Conservation (phyloP, 2,113 vertebrate genomes). For the Bombycilla garrulus region DNA sequence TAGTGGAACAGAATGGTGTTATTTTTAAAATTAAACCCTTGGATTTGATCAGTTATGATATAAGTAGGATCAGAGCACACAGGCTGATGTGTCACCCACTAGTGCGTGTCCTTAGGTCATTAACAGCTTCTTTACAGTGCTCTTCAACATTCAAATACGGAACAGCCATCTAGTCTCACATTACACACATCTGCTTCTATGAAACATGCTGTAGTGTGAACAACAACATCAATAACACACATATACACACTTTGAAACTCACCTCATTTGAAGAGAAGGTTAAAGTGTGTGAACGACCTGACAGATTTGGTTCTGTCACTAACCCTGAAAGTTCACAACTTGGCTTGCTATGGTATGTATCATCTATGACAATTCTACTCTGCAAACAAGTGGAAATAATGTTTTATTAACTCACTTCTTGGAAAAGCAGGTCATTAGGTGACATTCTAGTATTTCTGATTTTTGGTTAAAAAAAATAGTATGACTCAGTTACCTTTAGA, state of each 20-base stretch:
- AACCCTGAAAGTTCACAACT: conserved; percentile 89
- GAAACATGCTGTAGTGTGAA: conserved; percentile 50
- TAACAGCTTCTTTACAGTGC: background rate
- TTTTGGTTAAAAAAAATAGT: background rate
- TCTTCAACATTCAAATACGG: conserved; percentile 1
- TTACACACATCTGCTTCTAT: conserved; percentile 2
- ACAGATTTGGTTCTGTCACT: conserved; percentile 90
- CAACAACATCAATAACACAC: conserved; percentile 66
- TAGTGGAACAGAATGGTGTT: background rate
- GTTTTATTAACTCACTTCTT: conserved; percentile 79
- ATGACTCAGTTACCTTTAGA: background rate
- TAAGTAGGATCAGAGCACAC: background rate
- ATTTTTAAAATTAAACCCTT: background rate
- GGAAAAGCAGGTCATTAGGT: conserved; percentile 55
- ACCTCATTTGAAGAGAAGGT: conserved; percentile 95
- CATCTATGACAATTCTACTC: conserved; percentile 93
- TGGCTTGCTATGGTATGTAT: conserved; percentile 85
- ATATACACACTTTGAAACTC: conserved; percentile 79
- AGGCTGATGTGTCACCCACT: background rate
- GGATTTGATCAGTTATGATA: background rate
- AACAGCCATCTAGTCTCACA: conserved; percentile 1
- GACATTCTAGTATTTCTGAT: conserved; percentile 20
- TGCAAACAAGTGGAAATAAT: conserved; percentile 90
- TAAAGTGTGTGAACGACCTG: conserved; percentile 93
- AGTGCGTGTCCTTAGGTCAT: background rate